These are phyloP conservation scores for Epizoanthus ramosus DNA, from an alignment of 92 coral and sea anemone genomes.

Conservation along the genomic window DNA sequence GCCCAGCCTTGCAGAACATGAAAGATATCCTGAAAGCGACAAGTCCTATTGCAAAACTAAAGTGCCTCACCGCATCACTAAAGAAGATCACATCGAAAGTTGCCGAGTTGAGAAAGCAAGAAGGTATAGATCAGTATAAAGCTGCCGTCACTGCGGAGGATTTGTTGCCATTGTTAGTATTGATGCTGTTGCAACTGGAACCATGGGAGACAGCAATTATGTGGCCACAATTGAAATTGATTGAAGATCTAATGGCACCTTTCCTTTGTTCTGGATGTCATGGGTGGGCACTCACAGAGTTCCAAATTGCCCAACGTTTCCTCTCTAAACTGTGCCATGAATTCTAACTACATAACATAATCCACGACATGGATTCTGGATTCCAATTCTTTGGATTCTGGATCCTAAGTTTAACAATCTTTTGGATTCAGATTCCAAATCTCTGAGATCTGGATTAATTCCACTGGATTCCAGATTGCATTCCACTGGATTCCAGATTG, in stretches of 20 bases:
- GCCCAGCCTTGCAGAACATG: conserved; percentile 87
- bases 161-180: conserved; percentile 83
- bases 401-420: too few relatives aligned
- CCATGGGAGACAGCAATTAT: conserved; percentile 90
- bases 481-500: too few relatives aligned
- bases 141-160: conserved; percentile 97
- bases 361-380: not conserved
- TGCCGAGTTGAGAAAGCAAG: conserved; percentile 80
- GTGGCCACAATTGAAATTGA: conserved; percentile 85
- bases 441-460: too few relatives aligned
- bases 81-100: conserved; percentile 86
- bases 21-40: conserved; percentile 76
- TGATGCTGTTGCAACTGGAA: conserved; percentile 95
- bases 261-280: conserved; percentile 90
- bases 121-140: conserved; percentile 66
- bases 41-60: conserved; percentile 82
- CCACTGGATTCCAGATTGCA: too few relatives aligned
- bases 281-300: conserved; percentile 95
- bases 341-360: conserved; percentile 26
- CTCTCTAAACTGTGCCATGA: conserved; percentile 79
- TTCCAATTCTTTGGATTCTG: too few relatives aligned
- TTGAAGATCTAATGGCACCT: conserved; percentile 89
- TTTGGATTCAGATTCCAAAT: too few relatives aligned
- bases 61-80: conserved; percentile 86
- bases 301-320: conserved; percentile 85